A percentile compares a stretch with the other conserved stretches of the same genome.
Evolutionary conservation across 2,888 invertebrate genomes (phyloP).

Genomic region (Bugulina stolonifera): DNA sequence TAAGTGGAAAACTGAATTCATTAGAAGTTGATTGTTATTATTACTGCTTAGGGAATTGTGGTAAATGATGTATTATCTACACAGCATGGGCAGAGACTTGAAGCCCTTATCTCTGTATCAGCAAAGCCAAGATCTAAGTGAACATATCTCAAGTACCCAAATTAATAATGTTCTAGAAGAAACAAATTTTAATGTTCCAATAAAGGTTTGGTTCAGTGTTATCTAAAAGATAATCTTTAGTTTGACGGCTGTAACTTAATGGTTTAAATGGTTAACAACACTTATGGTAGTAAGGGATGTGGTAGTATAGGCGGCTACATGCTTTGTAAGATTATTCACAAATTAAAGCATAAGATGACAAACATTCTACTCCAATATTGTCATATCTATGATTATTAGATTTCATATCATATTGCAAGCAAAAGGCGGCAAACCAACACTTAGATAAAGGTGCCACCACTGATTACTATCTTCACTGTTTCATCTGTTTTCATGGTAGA

Average conservation of each 20-base stretch:
- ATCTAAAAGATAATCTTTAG: slow-evolving; percentile 22
- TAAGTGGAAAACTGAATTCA: no score
- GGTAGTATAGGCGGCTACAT: slow-evolving; percentile 4
- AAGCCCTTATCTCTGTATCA: no score
- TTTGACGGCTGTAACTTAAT: slow-evolving; percentile 1
- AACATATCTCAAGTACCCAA: background rate
- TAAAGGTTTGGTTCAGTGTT: slow-evolving; percentile 7
- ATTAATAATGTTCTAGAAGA: background rate
- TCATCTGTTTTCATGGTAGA: slow-evolving; percentile 18
- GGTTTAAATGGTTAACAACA: slow-evolving; percentile 15
- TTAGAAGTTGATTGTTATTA: no score
- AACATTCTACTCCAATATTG: slow-evolving; percentile 24
- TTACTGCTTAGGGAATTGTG: no score
- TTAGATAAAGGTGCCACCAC: slow-evolving; percentile 25
- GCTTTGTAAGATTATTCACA: slow-evolving; percentile 20
- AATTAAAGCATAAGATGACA: background rate
- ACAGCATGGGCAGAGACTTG: no score
- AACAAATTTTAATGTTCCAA: slow-evolving; percentile 4
- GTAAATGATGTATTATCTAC: no score
- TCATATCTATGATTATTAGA: slow-evolving; percentile 23
- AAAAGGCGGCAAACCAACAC: slow-evolving; percentile 22
- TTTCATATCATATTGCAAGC: slow-evolving; percentile 22
- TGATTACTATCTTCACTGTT: slow-evolving; percentile 19
- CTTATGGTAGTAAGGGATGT: background rate
- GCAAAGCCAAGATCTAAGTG: background rate